phyloP scores from a whole-genome alignment of 2,113 vertebrate genomes.

The Heptranchias perlo region DNA sequence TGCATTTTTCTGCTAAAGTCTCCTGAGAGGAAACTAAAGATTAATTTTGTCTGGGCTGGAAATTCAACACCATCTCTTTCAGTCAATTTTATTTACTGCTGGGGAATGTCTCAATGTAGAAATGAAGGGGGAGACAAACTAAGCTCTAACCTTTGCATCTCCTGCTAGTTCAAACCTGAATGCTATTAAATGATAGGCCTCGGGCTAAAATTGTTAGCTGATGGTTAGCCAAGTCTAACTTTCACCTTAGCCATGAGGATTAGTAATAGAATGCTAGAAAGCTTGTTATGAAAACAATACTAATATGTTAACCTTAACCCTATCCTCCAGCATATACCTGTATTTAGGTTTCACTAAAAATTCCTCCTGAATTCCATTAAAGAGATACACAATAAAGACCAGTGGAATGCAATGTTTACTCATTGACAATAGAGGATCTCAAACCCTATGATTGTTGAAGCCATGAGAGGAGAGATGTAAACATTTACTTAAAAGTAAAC shows the following conservation, averaged over 20 bases:
- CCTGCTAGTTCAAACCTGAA: not conserved
- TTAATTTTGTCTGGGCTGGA: conserved; percentile 35
- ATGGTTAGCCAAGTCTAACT: not conserved
- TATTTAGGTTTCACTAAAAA: not conserved
- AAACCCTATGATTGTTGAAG: not conserved
- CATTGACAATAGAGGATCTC: not conserved
- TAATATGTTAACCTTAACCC: conserved; percentile 10
- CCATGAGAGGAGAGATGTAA: not conserved
- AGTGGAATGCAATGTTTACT: not conserved
- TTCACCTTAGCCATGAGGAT: not conserved
- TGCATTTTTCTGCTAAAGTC: not conserved
- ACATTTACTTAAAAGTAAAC: not conserved
- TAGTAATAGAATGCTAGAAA: not conserved
- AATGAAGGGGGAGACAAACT: not conserved
- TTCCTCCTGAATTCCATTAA: not conserved
- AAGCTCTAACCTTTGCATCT: conserved; percentile 1
- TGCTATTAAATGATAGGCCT: not conserved
- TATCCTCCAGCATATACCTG: not conserved
- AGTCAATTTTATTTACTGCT: conserved; percentile 26
- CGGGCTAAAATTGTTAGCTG: not conserved
- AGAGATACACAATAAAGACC: not conserved
- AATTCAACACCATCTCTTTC: conserved; percentile 30
- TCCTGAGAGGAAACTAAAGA: conserved; percentile 35
- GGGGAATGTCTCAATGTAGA: not conserved
- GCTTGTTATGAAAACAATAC: conserved; percentile 27